Evolutionary conservation across 2,888 invertebrate genomes (phyloP), one percentile per base, ranked within the genome.

Genomic region (Campoletis raptor): DNA sequence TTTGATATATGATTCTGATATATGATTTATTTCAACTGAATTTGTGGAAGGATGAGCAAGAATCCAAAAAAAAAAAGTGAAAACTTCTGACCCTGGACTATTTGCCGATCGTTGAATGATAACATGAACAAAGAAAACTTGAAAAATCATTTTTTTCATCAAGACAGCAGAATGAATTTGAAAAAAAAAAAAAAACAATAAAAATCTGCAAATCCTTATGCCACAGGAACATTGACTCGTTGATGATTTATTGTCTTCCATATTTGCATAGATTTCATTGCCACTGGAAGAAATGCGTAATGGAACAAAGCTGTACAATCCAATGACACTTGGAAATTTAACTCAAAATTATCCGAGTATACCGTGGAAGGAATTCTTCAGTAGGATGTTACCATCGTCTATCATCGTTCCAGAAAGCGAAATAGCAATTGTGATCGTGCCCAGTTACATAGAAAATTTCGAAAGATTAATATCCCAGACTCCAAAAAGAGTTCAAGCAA

Each of bases 241-340:
- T 30, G 2, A 30, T 18, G 4, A 18, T 48, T 48, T 18, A 15
- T 18, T 48, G 7, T 1, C 24, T 15, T 42, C 70, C 0, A n/a
- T 48, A 37, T n/a, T 72, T 40, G 3, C 21, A 57, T 54, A 93
- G 92, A 92, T 93, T 48, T 93, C 93, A 0, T 81, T 92, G 64
- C 98, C 98, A 7, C 96, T 97, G 90, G 99, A 99, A 93, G 97
- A 99, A 94, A 96, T 99, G 66, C 96, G 99, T 88, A 98, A 99
- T 93, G 98, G 98, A 9, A 97, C 98, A 6, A 97, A 97, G 89
- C 95, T 99, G n/a, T 99, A 99, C 95, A 98, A 99, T 92, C 97
- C 98, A 9, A 98, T 98, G 96, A 97, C 97, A 0, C 95, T 99
- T n/a, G 94, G 95, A 1, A 96, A 98, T 90, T 94, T 99, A 61